A percentile compares a stretch with the other conserved stretches of the same genome.
phyloP scores from a whole-genome alignment of 2,113 vertebrate species.

The Varanus salvator region DNA sequence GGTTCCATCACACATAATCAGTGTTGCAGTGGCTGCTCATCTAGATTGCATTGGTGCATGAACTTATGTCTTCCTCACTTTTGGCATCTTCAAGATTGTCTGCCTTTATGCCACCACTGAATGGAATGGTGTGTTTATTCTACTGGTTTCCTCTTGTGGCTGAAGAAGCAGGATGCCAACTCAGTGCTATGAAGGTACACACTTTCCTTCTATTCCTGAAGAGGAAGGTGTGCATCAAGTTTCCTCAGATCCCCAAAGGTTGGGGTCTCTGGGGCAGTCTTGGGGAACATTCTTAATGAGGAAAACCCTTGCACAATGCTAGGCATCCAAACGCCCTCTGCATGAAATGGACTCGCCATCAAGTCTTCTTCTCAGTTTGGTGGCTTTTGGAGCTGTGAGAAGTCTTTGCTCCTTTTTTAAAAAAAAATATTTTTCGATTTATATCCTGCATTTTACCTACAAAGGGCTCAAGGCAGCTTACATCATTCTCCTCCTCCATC shows the following conservation, averaged over 20 bases:
- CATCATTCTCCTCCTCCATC: no score
- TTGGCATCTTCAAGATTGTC: not conserved
- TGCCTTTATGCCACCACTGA: not conserved
- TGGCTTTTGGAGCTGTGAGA: not conserved
- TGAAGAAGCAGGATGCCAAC: not conserved
- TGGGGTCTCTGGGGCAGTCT: not conserved
- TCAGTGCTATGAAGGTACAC: not conserved
- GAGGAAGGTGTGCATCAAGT: not conserved
- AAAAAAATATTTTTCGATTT: no score
- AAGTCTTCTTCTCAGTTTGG: not conserved
- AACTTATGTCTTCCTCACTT: not conserved
- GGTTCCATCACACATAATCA: not conserved
- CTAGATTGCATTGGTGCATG: not conserved
- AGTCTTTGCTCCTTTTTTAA: not conserved
- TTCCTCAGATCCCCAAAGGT: not conserved
- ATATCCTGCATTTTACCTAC: no score
- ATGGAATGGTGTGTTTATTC: not conserved
- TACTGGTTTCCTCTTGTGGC: not conserved
- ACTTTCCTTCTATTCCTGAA: no score
- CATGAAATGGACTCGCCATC: not conserved
- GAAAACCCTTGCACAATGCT: not conserved
- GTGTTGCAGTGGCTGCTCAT: not conserved
- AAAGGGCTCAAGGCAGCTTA: no score
- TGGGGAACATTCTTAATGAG: not conserved
- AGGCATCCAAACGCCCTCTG: not conserved